Base-by-base conservation (phyloP, 2,888 invertebrate species). In the Tribolium freemani region DNA sequence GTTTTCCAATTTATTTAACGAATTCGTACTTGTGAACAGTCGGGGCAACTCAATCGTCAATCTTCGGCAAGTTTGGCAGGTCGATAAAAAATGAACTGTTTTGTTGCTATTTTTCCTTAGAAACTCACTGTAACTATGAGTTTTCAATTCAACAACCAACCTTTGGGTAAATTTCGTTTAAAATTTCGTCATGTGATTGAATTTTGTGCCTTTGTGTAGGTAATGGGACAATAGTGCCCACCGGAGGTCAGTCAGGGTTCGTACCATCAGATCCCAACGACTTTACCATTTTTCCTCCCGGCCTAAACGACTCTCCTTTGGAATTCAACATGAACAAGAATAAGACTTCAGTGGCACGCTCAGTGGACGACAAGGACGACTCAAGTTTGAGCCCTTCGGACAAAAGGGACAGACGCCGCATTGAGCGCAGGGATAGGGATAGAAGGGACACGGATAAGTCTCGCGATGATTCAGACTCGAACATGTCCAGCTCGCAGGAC, bases 241-340 rank as follows among this genome's bases (percentile, higher is more conserved):
- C 53, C n/a, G 50, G 31, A n/a, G 58, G 57, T 5, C 71, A 71
- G 16, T 44, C 63, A 26, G 44, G 68, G 10, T 71, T 71, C 44
- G 58, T 61, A 4, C 53, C 68, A 5, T 53, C 72, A 30, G 76
- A 76, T 57, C 75, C 76, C 5, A 71, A 38, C 44, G 74, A 75
- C 11, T 76, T 76, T 21, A 51, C 68, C 5, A 57, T 78, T 20
- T 78, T 77, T 48, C 70, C 75, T 5, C 75, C 76, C 26, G 77
- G 88, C 0, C 87, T 90, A 83, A 91, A 90, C 76, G 90, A 91
- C 80, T 88, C 87, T 16, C 91, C 91, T 0, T 83, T 91, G 54
- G 90, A 91, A 79, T 92, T 92, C 82, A 90, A 90, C 78, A 88
- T 87, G 45, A 90, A 88, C 77, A 91, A 90, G 81, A 89, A 89